Base-by-base conservation (phyloP, 2,888 invertebrate species). In the Caenorhabditis angaria region DNA sequence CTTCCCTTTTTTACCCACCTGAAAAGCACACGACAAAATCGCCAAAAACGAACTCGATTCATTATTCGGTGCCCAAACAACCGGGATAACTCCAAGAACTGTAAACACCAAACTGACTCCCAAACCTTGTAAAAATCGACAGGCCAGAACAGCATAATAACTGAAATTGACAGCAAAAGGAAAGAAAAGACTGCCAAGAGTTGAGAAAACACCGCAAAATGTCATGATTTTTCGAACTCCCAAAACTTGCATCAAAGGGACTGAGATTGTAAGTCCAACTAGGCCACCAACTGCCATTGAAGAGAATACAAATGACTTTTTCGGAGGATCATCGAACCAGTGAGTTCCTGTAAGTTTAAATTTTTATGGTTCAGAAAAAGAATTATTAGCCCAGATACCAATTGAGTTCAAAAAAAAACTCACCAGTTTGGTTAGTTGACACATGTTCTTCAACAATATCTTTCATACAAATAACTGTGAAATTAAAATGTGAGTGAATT, bases 401-500 rank as follows among this genome's bases (percentile, higher is more conserved):
- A 24, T 41, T 1, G 10, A 1, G 20, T 4, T 20, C 41, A 20
- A 25, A 22, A 14, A 29, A 2, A 29, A 24, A 24, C 8, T 1
- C 4, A 47, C 41, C 27, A 41, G 41, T 59, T 10, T 24, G 27
- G 10, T 20, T 51, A 18, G 24, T 41, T 24, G 12, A 54, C 41
- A 41, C 0, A 25, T 27, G n/a, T 3, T 47, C 41, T 25, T 27
- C 24, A 47, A 28, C 48, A 14, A 74, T 63, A 41, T 74, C 74
- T 1, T 67, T 47, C 75, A 75, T 75, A 35, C 75, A 75, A 56
- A 75, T 75, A 0, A 75, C 70, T n/a, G 75, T 70, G 50, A 75
- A 75, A 53, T 75, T 75, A 29, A 75, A 65, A 6, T n/a, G 58
- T 63, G 2, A 67, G 61, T 10, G 67, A 50, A 47, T 75, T 75